Evolutionary conservation across 2,888 invertebrate genomes (phyloP).

Genomic region (Drosophila anomalata): DNA sequence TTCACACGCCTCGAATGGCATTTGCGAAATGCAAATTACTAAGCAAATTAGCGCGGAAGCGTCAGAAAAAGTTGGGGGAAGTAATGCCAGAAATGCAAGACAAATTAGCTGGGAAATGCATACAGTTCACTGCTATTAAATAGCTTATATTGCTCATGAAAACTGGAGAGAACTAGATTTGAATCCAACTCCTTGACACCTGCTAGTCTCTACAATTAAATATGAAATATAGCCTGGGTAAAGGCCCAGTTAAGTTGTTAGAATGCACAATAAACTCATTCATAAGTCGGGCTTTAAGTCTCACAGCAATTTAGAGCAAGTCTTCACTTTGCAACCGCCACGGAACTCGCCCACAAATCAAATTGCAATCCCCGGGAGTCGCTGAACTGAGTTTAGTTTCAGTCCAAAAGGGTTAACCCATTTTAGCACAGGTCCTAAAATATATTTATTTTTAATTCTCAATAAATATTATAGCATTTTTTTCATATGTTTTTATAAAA

Average conservation of each 20-base stretch:
- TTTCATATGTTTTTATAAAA: background rate
- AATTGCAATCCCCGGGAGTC: slow-evolving; percentile 40
- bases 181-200: slow-evolving; percentile 26
- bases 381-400: slow-evolving; percentile 13
- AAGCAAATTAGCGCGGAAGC: slow-evolving; percentile 73
- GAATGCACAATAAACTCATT: slow-evolving; percentile 44
- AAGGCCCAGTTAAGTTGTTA: slow-evolving; percentile 38
- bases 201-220: slow-evolving; percentile 30
- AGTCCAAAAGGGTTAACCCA: slow-evolving; percentile 15
- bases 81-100: slow-evolving; percentile 47
- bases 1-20: slow-evolving; percentile 67
- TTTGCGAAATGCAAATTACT: slow-evolving; percentile 73
- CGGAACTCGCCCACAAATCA: slow-evolving; percentile 45
- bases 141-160: too few relatives aligned
- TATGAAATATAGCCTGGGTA: slow-evolving; percentile 23
- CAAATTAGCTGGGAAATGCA: slow-evolving; percentile 59
- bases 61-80: slow-evolving; percentile 10
- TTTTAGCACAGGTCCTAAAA: background rate
- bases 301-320: slow-evolving; percentile 48
- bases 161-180: background rate
- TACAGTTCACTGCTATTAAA: background rate
- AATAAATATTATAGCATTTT: too few relatives aligned
- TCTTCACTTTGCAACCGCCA: slow-evolving; percentile 40
- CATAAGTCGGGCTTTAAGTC: slow-evolving; percentile 39
- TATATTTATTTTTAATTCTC: too few relatives aligned